A percentile compares a stretch with the other conserved stretches of the same genome.
Conservation (phyloP, 1,140 invertebrate genomes). For the Macrocentrus cingulum region DNA sequence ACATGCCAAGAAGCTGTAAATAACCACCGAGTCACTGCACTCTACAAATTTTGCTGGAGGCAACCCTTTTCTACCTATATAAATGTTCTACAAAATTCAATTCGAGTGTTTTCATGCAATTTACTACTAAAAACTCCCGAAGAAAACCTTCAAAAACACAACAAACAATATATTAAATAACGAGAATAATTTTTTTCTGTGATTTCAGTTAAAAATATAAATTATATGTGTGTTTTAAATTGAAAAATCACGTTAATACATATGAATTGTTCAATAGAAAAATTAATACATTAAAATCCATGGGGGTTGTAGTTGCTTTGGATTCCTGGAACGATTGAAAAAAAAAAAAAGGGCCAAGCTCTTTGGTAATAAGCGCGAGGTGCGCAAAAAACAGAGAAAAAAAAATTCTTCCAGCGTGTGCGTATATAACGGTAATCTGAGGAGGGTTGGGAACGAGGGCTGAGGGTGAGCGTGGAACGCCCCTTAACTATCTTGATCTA, state of each 20-base stretch:
- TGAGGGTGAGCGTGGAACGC: slow-evolving; percentile 43
- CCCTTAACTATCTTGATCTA: slow-evolving; percentile 60
- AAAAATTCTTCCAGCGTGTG: not conserved
- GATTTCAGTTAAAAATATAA: no score
- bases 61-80: not conserved
- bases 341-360: no score
- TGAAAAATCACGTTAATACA: no score
- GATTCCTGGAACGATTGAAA: slow-evolving; percentile 13
- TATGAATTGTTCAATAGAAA: no score
- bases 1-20: slow-evolving; percentile 59
- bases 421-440: not conserved
- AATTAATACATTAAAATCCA: slow-evolving; percentile 3
- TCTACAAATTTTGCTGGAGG: slow-evolving; percentile 2
- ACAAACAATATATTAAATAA: not conserved
- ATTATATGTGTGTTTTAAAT: no score
- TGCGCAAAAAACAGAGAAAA: slow-evolving; percentile 11
- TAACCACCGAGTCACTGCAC: slow-evolving; percentile 41
- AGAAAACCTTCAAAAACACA: no score
- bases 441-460: slow-evolving; percentile 35
- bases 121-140: not conserved
- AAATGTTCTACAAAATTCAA: not conserved
- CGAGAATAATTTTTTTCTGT: not conserved
- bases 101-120: not conserved
- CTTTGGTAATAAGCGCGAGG: no score
- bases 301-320: not conserved